phyloP scores from a whole-genome alignment of 2,888 invertebrate genomes.

The Thelaira solivaga region DNA sequence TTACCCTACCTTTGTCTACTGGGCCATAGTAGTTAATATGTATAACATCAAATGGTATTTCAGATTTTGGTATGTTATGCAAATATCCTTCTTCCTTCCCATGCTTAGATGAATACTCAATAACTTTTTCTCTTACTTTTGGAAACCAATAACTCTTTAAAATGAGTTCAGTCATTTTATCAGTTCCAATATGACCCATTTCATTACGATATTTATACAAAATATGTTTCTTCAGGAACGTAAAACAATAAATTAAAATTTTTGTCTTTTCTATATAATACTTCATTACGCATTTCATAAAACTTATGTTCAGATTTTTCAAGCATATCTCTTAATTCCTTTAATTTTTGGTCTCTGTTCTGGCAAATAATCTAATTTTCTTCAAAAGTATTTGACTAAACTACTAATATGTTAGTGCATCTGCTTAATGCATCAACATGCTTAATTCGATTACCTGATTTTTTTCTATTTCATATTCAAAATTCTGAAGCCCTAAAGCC shows the following conservation, averaged over 20 bases:
- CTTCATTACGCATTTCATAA: not conserved
- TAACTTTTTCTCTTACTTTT: not conserved
- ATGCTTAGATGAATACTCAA: not conserved
- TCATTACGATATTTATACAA: slow-evolving; percentile 8
- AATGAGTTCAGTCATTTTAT: not conserved
- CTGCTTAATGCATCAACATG: slow-evolving; percentile 59
- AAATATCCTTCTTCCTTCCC: not conserved
- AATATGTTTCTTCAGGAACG: slow-evolving; percentile 26
- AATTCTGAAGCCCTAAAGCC: not conserved
- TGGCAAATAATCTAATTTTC: slow-evolving; percentile 17
- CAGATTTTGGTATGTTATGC: not conserved
- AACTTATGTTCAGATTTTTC: not conserved
- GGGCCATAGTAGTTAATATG: not conserved
- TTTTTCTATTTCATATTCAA: slow-evolving; percentile 43
- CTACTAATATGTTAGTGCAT: slow-evolving; percentile 1
- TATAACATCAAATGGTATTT: not conserved
- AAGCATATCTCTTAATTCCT: not conserved
- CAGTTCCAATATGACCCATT: not conserved
- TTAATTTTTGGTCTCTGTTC: slow-evolving; percentile 3
- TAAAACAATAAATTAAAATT: slow-evolving; percentile 19
- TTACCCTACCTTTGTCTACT: not conserved
- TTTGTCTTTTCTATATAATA: not conserved
- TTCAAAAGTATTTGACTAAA: slow-evolving; percentile 9
- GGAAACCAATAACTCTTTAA: not conserved
- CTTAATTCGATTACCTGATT: slow-evolving; percentile 48